These are phyloP conservation scores for Macrotis lagotis DNA, from an alignment of 2,113 vertebrate genomes.

Conservation along the genomic window DNA sequence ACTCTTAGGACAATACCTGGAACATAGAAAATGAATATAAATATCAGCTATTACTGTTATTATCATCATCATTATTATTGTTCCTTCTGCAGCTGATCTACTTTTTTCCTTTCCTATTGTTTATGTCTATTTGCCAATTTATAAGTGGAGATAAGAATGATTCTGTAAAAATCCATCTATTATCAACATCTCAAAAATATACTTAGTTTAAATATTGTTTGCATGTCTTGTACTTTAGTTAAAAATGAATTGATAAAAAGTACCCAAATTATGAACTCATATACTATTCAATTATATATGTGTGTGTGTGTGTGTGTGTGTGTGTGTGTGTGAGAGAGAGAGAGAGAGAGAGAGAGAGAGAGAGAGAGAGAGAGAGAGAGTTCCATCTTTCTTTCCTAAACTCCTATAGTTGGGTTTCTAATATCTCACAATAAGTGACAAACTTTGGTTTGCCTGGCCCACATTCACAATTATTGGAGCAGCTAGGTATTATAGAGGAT, in stretches of 20 bases:
- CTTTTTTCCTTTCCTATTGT: not conserved
- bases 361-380: too few species aligned
- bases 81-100: not conserved
- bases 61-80: not conserved
- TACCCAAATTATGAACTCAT: not conserved
- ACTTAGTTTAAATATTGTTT: not conserved
- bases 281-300: not conserved
- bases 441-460: not conserved
- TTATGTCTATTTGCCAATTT: not conserved
- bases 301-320: too few species aligned
- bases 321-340: too few species aligned
- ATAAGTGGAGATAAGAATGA: not conserved
- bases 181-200: not conserved
- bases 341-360: too few species aligned
- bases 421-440: not conserved
- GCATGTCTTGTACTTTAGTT: not conserved
- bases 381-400: not conserved
- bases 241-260: constrained; percentile 38
- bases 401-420: not conserved
- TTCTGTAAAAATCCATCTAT: not conserved
- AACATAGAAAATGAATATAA: not conserved
- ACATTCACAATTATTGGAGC: too few species aligned
- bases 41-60: not conserved
- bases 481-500: too few species aligned
- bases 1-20: not conserved